Evolutionary conservation across 2,797 vertebrate genomes (phyloP).

Genomic region (Stomatorhinus walkeri): DNA sequence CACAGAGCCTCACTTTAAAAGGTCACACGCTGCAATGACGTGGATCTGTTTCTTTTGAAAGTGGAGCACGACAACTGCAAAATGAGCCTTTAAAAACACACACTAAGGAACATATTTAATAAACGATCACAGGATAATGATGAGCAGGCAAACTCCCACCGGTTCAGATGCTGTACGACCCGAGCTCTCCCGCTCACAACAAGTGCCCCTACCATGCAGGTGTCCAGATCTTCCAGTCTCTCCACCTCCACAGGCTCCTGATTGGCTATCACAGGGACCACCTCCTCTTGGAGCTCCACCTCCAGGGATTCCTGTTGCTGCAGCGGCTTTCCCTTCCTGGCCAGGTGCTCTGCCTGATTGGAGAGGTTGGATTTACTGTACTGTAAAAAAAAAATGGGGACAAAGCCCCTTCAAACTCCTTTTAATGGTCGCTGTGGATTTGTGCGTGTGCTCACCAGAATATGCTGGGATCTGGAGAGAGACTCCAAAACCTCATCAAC

Average conservation of each 20-base stretch:
- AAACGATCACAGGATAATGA: background rate
- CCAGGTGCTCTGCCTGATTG: slow-evolving; percentile 76
- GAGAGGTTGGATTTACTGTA: background rate
- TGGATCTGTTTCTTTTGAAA: background rate
- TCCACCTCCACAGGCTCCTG: slow-evolving; percentile 61
- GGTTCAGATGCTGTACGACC: background rate
- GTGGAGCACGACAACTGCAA: background rate
- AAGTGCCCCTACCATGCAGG: slow-evolving; percentile 65
- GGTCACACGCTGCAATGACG: background rate
- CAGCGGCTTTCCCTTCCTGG: slow-evolving; percentile 64
- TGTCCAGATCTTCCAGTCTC: slow-evolving; percentile 69
- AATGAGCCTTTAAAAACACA: background rate
- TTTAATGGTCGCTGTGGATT: background rate
- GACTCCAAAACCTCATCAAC: slow-evolving; percentile 90
- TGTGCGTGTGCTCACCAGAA: slow-evolving; percentile 64
- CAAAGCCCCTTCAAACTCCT: background rate
- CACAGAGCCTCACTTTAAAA: background rate
- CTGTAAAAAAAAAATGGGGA: background rate
- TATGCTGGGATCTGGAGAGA: slow-evolving; percentile 77
- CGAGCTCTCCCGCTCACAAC: background rate
- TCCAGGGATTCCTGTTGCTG: slow-evolving; percentile 67
- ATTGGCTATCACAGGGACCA: slow-evolving; percentile 49
- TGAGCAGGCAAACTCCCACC: background rate
- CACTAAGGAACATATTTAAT: background rate
- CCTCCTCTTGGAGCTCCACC: slow-evolving; percentile 70